A percentile compares a stretch with the other conserved stretches of the same genome.
Evolutionary conservation across 2,113 vertebrate genomes (phyloP).

Genomic region (Ptilonorhynchus violaceus): DNA sequence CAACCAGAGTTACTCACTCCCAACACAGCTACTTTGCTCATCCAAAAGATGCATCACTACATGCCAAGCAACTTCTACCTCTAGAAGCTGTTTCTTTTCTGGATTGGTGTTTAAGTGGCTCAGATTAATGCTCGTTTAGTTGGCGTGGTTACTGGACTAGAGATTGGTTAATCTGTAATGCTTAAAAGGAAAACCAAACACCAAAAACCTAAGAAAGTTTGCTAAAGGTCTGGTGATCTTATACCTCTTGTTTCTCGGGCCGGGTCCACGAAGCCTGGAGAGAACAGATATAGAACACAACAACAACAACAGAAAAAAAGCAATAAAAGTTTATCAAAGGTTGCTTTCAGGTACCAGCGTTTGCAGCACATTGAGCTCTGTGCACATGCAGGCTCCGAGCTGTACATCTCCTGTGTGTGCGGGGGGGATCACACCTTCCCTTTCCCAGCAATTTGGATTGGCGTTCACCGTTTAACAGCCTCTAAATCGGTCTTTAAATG

Average conservation of each 20-base stretch:
- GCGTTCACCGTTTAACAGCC: neutral
- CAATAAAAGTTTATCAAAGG: constrained; percentile 75
- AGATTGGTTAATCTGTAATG: constrained; percentile 68
- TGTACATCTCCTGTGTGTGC: neutral
- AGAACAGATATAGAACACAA: constrained; percentile 93
- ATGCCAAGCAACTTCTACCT: constrained; percentile 50
- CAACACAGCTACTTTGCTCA: constrained; percentile 75
- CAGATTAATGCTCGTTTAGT: constrained; percentile 61
- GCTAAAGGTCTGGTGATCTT: constrained; percentile 82
- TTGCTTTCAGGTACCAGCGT: constrained; percentile 48
- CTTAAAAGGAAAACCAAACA: constrained; percentile 23
- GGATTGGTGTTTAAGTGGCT: neutral
- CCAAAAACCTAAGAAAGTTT: constrained; percentile 62
- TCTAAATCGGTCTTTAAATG: neutral
- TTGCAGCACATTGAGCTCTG: constrained; percentile 50
- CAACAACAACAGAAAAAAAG: constrained; percentile 76
- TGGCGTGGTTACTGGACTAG: constrained; percentile 60
- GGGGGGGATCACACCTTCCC: neutral
- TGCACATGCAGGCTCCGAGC: constrained; percentile 73
- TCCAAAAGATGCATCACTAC: constrained; percentile 27
- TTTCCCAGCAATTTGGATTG: neutral
- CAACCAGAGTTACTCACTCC: constrained; percentile 35
- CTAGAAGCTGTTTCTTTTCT: constrained; percentile 50
- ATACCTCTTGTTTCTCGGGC: constrained; percentile 98
- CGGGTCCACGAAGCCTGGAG: constrained; percentile 99